Base-by-base conservation (phyloP, 2,797 vertebrate species). In the Microctenopoma stevenorrisi region DNA sequence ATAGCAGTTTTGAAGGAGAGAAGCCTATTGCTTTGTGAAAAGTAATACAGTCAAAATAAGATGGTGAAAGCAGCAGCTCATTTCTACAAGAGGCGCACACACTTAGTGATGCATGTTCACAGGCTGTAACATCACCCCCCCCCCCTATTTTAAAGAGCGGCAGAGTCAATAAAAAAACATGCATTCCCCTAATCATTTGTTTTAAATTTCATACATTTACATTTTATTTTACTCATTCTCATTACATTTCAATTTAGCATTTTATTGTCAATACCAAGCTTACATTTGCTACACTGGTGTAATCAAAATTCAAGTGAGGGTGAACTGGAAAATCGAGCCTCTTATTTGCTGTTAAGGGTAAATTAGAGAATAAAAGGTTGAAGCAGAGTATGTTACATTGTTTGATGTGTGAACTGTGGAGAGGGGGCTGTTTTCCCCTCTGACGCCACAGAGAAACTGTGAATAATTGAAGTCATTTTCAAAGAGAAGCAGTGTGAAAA, bases 391-490 rank as follows among this genome's bases (percentile, higher is more conserved):
- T 71, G 52, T 72, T 49, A 46, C 70, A 82, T 44, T 64, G 55
- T 75, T 40, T 73, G 30, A 80, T 77, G 44, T 72, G 62, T 76
- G 33, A 82, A 79, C 48, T 71, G 60, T 74, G 68, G 85, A 72
- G 72, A 46, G 68, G 57, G 26, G 35, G 42, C 26, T 33, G 63
- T 62, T 35, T 9, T 33, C 22, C 13, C 35, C 3, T n/a, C 15
- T 53, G 49, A 66, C 4, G 16, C 30, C 40, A 51, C 1, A 2
- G 50, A 74, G 51, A 81, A 51, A 28, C 69, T 84, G 62, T 74
- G 68, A 81, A 77, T 84, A 81, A 85, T 68, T 81, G 10, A 79
- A 72, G 68, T 54, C 7, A 57, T 76, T 86, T 81, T 85, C 60
- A 85, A 61, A 81, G 58, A 59, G 44, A 65, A 65, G 57, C 48